A percentile compares a stretch with the other conserved stretches of the same genome.
phyloP scores from a whole-genome alignment of 2,797 vertebrate genomes.

The Poeciliopsis gracilis region DNA sequence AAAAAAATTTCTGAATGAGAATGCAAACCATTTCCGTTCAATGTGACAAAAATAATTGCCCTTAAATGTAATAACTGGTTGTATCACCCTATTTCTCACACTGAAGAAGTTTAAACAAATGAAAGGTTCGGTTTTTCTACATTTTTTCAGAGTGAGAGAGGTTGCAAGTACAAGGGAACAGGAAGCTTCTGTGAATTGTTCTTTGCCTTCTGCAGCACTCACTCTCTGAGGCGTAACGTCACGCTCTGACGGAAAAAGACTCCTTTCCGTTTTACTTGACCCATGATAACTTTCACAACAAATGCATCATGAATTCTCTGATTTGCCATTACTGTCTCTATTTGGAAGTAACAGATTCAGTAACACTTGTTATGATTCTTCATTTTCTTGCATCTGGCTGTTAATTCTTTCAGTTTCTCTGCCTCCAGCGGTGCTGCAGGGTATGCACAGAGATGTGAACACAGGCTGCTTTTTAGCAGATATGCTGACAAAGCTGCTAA shows the following conservation, averaged over 20 bases:
- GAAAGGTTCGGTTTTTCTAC: not conserved
- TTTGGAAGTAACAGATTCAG: not conserved
- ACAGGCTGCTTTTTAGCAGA: not conserved
- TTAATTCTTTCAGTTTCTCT: not conserved
- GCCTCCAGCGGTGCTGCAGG: not conserved
- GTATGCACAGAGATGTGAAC: not conserved
- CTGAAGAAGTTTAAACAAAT: not conserved
- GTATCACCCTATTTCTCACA: not conserved
- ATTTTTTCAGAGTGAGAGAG: not conserved
- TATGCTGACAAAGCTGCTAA: conserved; percentile 4
- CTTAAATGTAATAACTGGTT: not conserved
- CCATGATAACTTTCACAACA: not conserved
- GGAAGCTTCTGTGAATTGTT: not conserved
- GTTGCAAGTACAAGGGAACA: not conserved
- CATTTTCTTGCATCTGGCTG: not conserved
- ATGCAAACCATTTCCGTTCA: too few species aligned
- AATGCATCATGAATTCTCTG: not conserved
- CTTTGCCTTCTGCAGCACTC: not conserved
- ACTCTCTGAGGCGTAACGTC: not conserved
- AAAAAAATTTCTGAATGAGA: not conserved
- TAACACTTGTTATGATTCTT: not conserved
- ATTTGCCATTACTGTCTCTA: not conserved
- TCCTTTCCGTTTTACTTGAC: not conserved
- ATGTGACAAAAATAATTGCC: too few species aligned
- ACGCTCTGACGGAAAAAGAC: not conserved